A percentile compares a stretch with the other conserved stretches of the same genome.
phyloP scores from a whole-genome alignment of 2,797 vertebrate species.

The Ptychobarbus kaznakovi region DNA sequence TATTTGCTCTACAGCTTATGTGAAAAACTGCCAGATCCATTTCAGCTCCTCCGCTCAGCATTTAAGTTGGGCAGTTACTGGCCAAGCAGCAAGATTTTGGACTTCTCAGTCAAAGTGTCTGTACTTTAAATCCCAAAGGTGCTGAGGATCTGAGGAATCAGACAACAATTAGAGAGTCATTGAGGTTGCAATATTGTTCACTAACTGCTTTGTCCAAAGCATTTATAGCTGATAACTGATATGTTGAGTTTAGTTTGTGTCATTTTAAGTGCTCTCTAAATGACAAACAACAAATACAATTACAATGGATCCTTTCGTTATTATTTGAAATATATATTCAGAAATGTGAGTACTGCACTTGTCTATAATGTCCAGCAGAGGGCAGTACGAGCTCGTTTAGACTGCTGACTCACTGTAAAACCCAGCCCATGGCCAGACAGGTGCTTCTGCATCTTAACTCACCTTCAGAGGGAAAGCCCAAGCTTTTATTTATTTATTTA shows the following conservation, averaged over 20 bases:
- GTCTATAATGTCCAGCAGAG: constrained; percentile 53
- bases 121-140: constrained; percentile 16
- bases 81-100: neutral
- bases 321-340: neutral
- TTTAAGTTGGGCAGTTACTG: constrained; percentile 19
- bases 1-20: constrained; percentile 14
- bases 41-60: constrained; percentile 22
- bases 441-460: constrained; percentile 47
- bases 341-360: neutral
- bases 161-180: neutral
- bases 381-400: constrained; percentile 49
- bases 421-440: constrained; percentile 24
- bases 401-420: constrained; percentile 65
- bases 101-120: constrained; percentile 13
- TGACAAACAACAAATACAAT: neutral
- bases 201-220: neutral
- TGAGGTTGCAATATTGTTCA: neutral
- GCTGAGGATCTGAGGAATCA: neutral
- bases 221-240: neutral
- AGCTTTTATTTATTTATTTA: constrained; percentile 18
- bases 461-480: constrained; percentile 33
- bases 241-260: neutral
- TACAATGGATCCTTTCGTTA: too few species aligned
- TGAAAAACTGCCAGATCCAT: constrained; percentile 4
- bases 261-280: neutral